phyloP scores from a whole-genome alignment of 2,113 vertebrate genomes.

The Heptranchias perlo region DNA sequence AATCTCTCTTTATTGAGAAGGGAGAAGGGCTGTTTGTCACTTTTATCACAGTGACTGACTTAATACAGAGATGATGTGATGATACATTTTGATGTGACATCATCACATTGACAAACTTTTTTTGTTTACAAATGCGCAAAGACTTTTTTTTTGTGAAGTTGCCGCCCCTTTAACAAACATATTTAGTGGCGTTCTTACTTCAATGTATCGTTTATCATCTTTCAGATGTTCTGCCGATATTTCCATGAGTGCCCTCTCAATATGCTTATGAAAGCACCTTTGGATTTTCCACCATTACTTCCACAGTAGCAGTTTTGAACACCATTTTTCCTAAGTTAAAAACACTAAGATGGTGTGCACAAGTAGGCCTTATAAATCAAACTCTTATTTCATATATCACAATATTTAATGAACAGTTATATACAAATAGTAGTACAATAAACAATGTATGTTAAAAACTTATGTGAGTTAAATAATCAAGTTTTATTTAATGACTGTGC shows the following conservation, averaged over 20 bases:
- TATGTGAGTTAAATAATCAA: neutral
- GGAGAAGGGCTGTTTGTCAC: constrained; percentile 10
- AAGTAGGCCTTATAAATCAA: neutral
- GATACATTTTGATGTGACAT: neutral
- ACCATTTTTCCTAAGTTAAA: neutral
- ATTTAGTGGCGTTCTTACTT: neutral
- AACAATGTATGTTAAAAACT: neutral
- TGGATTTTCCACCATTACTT: neutral
- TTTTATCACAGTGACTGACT: neutral
- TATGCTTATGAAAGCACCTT: too few species aligned
- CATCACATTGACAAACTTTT: too few species aligned
- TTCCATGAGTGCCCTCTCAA: neutral
- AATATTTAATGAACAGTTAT: neutral
- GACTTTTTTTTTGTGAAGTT: neutral
- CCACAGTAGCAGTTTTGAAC: neutral
- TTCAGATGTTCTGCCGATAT: neutral
- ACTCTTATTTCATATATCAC: neutral
- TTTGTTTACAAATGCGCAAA: too few species aligned
- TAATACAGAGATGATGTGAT: neutral
- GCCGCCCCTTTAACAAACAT: neutral
- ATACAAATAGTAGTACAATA: neutral
- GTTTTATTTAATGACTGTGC: neutral
- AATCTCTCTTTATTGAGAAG: neutral
- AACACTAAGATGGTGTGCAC: neutral
- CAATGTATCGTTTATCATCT: neutral